Conservation (phyloP, 2,888 invertebrate species). For the Crocallis elinguaria region DNA sequence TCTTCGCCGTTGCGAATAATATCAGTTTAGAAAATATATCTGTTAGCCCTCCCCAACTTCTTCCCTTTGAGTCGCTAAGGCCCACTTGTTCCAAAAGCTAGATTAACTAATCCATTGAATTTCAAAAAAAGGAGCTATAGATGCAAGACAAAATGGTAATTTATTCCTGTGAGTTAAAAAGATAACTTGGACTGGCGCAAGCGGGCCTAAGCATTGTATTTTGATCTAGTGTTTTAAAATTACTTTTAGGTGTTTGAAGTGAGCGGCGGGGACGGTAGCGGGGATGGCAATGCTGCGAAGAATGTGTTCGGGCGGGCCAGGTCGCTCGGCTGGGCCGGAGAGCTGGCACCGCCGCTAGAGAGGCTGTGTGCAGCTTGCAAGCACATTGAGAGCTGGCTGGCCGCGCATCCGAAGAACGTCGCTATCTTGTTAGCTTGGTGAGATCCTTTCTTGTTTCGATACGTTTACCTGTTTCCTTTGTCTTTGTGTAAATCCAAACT, state of each 20-base stretch:
- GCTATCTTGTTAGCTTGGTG: constrained; percentile 95
- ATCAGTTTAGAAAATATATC: no score
- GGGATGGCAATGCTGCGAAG: constrained; percentile 84
- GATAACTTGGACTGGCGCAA: no score
- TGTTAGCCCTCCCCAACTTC: no score
- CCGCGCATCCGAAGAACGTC: constrained; percentile 92
- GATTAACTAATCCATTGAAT: no score
- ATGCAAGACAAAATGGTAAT: no score
- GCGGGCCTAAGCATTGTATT: no score
- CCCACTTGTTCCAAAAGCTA: no score
- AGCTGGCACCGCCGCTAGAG: constrained; percentile 94
- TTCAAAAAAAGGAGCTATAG: no score
- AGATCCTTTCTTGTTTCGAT: constrained; percentile 41
- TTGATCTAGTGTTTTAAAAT: not conserved
- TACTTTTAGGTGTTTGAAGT: constrained; percentile 92
- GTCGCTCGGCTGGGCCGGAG: constrained; percentile 94
- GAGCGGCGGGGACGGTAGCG: constrained; percentile 88
- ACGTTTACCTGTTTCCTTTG: not conserved
- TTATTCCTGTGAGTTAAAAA: no score
- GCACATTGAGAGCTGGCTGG: constrained; percentile 96
- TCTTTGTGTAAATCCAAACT: no score
- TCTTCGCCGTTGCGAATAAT: no score
- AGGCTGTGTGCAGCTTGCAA: constrained; percentile 96
- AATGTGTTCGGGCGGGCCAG: constrained; percentile 88
- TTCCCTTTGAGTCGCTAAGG: no score